Percentiles rank a stretch among this genome's conserved stretches.
Evolutionary conservation across 2,888 invertebrate genomes (phyloP).

Genomic region (Chloroclystis v-ata): DNA sequence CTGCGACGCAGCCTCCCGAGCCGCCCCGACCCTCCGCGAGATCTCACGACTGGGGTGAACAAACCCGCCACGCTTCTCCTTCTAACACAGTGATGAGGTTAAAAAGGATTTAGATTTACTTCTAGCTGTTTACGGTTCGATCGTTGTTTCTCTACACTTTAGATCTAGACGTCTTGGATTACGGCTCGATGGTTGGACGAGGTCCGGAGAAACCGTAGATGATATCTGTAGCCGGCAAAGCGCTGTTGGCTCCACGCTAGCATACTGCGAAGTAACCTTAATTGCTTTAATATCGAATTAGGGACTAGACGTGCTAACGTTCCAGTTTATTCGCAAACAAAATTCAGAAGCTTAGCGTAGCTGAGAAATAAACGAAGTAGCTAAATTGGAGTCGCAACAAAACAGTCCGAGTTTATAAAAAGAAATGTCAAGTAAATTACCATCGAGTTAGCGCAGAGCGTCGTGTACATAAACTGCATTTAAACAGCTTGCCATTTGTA

Average conservation of each 20-base stretch:
- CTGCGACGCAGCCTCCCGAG: constrained; percentile 70
- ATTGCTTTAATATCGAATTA: constrained; percentile 20
- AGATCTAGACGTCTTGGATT: constrained; percentile 42
- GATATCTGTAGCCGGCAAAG: constrained; percentile 10
- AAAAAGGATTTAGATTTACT: constrained; percentile 74
- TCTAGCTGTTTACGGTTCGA: constrained; percentile 66
- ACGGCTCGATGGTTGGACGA: constrained; percentile 31
- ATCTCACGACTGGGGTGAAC: constrained; percentile 71
- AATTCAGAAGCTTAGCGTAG: constrained; percentile 7
- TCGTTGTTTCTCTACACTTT: constrained; percentile 48
- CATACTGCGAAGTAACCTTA: constrained; percentile 11
- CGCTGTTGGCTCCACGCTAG: constrained; percentile 6
- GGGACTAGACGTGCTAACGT: constrained; percentile 9
- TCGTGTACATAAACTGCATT: constrained; percentile 3
- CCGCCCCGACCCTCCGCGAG: constrained; percentile 59
- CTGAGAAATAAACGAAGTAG: constrained; percentile 2
- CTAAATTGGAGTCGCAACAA: constrained; percentile 1
- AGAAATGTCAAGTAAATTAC: constrained; percentile 2
- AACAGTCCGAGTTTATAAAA: neutral
- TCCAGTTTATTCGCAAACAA: constrained; percentile 7
- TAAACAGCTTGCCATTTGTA: constrained; percentile 29
- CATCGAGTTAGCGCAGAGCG: constrained; percentile 1
- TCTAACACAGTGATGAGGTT: constrained; percentile 72
- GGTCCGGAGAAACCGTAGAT: constrained; percentile 22
- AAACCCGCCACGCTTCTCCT: constrained; percentile 73